Evolutionary conservation across 2,888 invertebrate genomes (phyloP).

Genomic region (Melinopterus prodromus): DNA sequence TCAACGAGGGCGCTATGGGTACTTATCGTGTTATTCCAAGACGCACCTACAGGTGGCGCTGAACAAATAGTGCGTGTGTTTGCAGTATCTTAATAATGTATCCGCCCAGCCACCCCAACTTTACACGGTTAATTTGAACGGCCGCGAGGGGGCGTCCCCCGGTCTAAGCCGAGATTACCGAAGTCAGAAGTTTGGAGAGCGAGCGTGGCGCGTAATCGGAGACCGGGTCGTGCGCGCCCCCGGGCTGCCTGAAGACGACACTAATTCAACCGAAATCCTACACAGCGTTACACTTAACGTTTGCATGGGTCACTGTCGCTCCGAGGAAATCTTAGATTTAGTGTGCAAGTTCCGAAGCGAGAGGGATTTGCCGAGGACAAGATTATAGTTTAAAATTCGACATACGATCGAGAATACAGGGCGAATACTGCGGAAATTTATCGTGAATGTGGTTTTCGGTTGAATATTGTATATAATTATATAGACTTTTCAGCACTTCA

Average conservation of each 20-base stretch:
- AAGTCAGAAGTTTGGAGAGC: constrained; percentile 25
- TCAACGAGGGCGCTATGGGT: not conserved
- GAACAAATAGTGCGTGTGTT: not conserved
- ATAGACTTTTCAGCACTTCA: too few species aligned
- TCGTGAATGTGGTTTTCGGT: not conserved
- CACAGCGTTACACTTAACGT: constrained; percentile 14
- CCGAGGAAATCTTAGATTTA: not conserved
- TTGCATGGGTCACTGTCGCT: constrained; percentile 20
- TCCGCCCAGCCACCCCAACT: not conserved
- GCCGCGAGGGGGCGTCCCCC: not conserved
- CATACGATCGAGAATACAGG: not conserved
- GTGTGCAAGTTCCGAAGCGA: not conserved
- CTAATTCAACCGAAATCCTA: constrained; percentile 22
- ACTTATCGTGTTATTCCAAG: not conserved
- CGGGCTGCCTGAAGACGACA: constrained; percentile 20
- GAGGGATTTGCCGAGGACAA: not conserved
- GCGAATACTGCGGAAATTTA: not conserved
- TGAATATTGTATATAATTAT: too few species aligned
- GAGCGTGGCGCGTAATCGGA: constrained; percentile 14
- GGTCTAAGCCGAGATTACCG: constrained; percentile 19
- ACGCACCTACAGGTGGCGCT: not conserved
- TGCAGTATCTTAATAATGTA: not conserved
- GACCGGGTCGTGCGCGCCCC: constrained; percentile 19
- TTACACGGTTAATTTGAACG: constrained; percentile 24
- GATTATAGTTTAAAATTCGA: not conserved